Base-by-base conservation (phyloP, 2,113 vertebrate genomes). In the Carassius gibelio region DNA sequence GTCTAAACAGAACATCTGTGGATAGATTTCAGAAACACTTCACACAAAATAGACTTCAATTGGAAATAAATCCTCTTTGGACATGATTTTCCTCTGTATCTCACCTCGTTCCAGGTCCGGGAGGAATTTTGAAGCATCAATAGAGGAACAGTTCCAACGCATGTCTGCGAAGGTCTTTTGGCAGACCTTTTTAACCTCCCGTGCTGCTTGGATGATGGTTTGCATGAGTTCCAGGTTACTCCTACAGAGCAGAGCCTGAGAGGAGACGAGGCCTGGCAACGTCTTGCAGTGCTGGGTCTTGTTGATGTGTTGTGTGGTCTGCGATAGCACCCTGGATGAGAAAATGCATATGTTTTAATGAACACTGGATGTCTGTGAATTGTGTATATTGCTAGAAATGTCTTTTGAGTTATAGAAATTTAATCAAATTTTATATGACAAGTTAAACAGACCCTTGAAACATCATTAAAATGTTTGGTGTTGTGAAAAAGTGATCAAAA, bases 141-240 rank as follows among this genome's bases (percentile, higher is more conserved):
- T 98, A 89, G 98, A 98, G 36, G 98, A 98, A 89, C 98, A 99
- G 94, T 99, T 99, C 98, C 98, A 99, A 62, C 98, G 92, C 98
- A 99, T 99, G 89, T 99, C 98, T 0, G 94, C 84, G 0, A 99
- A 99, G 0, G 97, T 96, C 93, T 97, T 97, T 86, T 96, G 96
- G 90, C 98, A 99, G 1, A 96, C 97, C 91, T 98, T 98, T 90
- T 96, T 97, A 89, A 97, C 98, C 85, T 98, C 97, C 0, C 95
- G 94, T 0, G 98, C 98, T 0, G 98, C 97, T 64, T 97, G 96
- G 90, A 98, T 94, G 23, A 99, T 94, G 90, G 96, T 98, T 21
- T 96, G 97, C 98, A 99, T 99, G n/a, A 99, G 94, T 85, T 99
- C 98, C 95, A 99, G 92, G 94, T 99, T 98, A 91, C 94, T 98